These are phyloP conservation scores for Drosophila neotestacea DNA, from an alignment of 2,888 invertebrate genomes.

Conservation along the genomic window DNA sequence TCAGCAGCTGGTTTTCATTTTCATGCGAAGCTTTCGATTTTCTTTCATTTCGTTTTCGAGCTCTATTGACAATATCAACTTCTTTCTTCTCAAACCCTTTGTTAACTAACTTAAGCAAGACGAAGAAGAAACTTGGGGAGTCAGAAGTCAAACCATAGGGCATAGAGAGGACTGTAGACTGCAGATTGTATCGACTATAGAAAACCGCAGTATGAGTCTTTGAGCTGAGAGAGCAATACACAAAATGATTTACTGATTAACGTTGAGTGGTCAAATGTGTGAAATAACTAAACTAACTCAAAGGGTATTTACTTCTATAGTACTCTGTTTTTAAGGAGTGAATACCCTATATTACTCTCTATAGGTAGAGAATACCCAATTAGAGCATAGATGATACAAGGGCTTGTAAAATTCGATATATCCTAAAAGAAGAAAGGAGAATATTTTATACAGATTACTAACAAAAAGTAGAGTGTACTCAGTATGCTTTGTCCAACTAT, in stretches of 20 bases:
- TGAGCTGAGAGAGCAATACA: conserved; percentile 1
- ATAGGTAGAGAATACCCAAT: too few relatives aligned
- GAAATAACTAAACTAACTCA: too few relatives aligned
- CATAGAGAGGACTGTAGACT: conserved; percentile 7
- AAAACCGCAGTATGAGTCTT: conserved; percentile 21
- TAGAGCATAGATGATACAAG: too few relatives aligned
- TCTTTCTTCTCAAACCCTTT: conserved; percentile 38
- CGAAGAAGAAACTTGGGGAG: conserved; percentile 1
- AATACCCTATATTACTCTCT: too few relatives aligned
- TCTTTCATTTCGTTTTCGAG: conserved; percentile 27
- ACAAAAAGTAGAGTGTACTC: too few relatives aligned
- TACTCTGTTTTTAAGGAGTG: too few relatives aligned
- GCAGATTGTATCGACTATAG: neutral
- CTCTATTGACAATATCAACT: conserved; percentile 46
- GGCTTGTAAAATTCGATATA: too few relatives aligned
- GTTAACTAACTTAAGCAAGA: conserved; percentile 5
- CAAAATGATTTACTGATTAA: conserved; percentile 18
- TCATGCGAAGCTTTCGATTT: conserved; percentile 59
- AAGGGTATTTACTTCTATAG: too few relatives aligned
- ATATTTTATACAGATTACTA: too few relatives aligned
- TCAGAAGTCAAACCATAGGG: neutral
- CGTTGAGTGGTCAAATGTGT: neutral
- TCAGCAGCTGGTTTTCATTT: conserved; percentile 61
- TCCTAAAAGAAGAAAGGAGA: too few relatives aligned
- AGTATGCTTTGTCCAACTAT: too few relatives aligned